Percentiles rank a stretch among this genome's conserved stretches.
Evolutionary conservation across 2,113 vertebrate genomes (phyloP).

Genomic region (Rhinoptilus africanus): DNA sequence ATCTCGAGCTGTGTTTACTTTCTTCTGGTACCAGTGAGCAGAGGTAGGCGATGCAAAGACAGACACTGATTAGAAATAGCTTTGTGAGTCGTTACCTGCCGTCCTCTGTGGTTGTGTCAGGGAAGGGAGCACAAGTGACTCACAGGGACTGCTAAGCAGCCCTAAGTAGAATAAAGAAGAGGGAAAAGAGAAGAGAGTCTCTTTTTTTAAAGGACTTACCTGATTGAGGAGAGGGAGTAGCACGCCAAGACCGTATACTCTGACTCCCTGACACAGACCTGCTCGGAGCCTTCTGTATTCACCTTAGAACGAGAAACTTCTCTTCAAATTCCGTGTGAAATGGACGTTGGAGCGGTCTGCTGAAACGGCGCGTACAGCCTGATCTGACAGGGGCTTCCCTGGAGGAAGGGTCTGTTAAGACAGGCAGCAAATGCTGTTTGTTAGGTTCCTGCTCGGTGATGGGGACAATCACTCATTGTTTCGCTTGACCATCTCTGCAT

Average conservation of each 20-base stretch:
- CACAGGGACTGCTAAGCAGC: not conserved
- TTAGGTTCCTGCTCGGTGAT: not conserved
- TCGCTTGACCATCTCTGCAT: not conserved
- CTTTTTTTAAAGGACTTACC: not conserved
- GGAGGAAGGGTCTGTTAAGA: not conserved
- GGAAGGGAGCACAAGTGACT: not conserved
- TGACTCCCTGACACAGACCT: not conserved
- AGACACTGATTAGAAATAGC: not conserved
- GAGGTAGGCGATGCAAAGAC: not conserved
- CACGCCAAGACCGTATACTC: not conserved
- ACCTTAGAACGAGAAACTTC: not conserved
- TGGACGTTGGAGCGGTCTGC: not conserved
- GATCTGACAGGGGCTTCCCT: not conserved
- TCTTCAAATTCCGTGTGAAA: not conserved
- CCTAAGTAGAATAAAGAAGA: not conserved
- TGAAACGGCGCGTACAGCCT: not conserved
- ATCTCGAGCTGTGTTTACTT: not conserved
- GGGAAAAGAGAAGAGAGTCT: not conserved
- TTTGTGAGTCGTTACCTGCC: not conserved
- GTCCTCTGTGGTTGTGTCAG: not conserved
- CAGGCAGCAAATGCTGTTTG: too few species aligned
- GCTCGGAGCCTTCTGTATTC: not conserved
- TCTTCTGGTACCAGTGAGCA: not conserved
- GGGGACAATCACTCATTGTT: not conserved
- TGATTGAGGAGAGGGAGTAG: not conserved